A percentile compares a stretch with the other conserved stretches of the same genome.
Conservation (phyloP, 2,888 invertebrate genomes). For the Agonopterix heracliana region DNA sequence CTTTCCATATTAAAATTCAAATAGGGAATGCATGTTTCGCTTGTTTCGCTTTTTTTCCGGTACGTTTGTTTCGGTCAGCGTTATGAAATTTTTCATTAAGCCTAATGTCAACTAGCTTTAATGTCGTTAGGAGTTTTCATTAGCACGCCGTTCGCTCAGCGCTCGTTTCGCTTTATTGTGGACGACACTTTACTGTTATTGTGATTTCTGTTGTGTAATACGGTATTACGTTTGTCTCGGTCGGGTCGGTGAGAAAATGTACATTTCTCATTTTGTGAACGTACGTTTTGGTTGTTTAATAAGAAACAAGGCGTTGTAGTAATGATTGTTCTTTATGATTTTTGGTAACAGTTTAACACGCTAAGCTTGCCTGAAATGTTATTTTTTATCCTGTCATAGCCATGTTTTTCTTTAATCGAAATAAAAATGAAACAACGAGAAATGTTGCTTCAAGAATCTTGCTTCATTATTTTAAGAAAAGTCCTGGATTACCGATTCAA, state of each 20-base stretch:
- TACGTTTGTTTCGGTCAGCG: conserved; percentile 12
- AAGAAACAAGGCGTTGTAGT: background rate
- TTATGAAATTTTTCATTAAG: conserved; percentile 61
- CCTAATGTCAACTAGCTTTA: conserved; percentile 40
- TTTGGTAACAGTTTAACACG: too few species aligned
- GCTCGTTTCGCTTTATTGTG: conserved; percentile 44
- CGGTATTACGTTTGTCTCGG: background rate
- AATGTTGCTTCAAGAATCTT: too few species aligned
- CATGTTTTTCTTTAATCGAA: too few species aligned
- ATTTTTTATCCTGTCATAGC: too few species aligned
- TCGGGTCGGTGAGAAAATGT: background rate
- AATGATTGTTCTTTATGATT: background rate
- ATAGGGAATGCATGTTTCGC: too few species aligned
- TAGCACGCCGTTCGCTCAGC: conserved; percentile 42
- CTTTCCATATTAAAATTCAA: background rate
- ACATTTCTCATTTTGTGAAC: background rate
- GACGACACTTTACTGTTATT: conserved; percentile 42
- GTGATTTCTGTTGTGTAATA: conserved; percentile 12
- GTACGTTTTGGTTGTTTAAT: background rate
- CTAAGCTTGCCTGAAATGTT: too few species aligned
- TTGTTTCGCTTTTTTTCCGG: too few species aligned
- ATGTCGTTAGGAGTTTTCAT: conserved; percentile 40
- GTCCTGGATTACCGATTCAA: too few species aligned
- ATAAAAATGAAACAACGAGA: too few species aligned
- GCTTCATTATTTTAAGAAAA: too few species aligned